These are phyloP conservation scores for Rhombomys opimus DNA, from an alignment of 2,113 vertebrate species.

Conservation along the genomic window DNA sequence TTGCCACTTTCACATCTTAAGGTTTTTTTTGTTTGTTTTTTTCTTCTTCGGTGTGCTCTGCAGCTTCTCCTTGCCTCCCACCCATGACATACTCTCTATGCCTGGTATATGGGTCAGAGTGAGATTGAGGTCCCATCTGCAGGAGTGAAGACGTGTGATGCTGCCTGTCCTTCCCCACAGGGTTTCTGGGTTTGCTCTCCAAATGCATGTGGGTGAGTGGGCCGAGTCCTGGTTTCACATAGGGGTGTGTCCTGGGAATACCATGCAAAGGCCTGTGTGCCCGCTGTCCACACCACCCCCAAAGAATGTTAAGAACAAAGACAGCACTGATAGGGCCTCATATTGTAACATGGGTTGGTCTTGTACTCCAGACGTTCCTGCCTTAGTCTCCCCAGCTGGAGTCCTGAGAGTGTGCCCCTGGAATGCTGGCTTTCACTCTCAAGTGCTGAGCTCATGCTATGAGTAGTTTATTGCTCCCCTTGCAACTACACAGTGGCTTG, in stretches of 20 bases:
- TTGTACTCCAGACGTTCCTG: not conserved
- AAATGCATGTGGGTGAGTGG: accelerated
- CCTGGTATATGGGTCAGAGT: accelerated
- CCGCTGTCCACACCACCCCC: not conserved
- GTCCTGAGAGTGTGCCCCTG: too few species aligned
- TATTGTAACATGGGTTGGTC: too few species aligned
- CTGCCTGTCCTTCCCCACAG: accelerated
- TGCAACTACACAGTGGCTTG: accelerated
- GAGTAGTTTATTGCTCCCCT: not conserved
- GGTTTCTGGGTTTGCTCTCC: not conserved
- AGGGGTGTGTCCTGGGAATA: accelerated
- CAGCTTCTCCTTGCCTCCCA: not conserved
- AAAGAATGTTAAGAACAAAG: not conserved
- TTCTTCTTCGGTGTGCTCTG: accelerated
- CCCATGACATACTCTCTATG: not conserved
- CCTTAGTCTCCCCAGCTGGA: not conserved
- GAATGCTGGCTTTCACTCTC: not conserved
- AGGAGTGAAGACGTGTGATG: not conserved
- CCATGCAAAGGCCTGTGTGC: too few species aligned
- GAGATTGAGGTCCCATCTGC: accelerated
- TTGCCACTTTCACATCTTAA: not conserved
- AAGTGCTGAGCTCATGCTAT: accelerated
- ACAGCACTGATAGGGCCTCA: not conserved
- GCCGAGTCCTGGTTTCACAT: not conserved
- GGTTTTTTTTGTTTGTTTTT: not conserved